These are phyloP conservation scores for Lutra lutra DNA, from an alignment of 2,797 vertebrate genomes.

Conservation along the genomic window DNA sequence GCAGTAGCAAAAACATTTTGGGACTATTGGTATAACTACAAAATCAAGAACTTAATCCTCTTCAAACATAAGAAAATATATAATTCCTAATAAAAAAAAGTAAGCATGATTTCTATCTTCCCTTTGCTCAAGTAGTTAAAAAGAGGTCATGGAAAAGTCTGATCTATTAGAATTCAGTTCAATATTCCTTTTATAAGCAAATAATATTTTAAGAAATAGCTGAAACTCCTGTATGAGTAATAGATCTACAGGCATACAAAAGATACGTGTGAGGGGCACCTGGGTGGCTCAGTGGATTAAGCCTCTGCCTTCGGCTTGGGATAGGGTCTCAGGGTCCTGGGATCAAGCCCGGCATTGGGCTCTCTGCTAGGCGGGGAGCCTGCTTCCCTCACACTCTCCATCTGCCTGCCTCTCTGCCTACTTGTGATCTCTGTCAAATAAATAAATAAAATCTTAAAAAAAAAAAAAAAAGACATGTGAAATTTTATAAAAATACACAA, in stretches of 20 bases:
- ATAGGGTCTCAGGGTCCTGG: too few species aligned
- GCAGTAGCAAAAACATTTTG: conserved; percentile 25
- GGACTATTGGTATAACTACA: not conserved
- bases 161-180: conserved; percentile 2
- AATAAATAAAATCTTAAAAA: too few species aligned
- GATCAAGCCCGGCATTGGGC: too few species aligned
- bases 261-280: not conserved
- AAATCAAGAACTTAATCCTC: not conserved
- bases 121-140: not conserved
- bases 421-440: too few species aligned
- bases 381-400: too few species aligned
- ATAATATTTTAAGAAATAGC: conserved; percentile 36
- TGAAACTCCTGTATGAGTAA: not conserved
- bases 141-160: not conserved
- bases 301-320: too few species aligned
- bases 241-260: not conserved
- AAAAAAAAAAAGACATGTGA: too few species aligned
- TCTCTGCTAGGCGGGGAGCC: too few species aligned
- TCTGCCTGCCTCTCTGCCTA: too few species aligned
- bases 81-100: not conserved
- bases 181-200: conserved; percentile 23
- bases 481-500: too few species aligned
- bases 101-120: conserved; percentile 17
- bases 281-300: too few species aligned
- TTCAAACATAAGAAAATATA: not conserved